These are phyloP conservation scores for Rachycentron canadum DNA, from an alignment of 2,797 vertebrate species.

Conservation along the genomic window DNA sequence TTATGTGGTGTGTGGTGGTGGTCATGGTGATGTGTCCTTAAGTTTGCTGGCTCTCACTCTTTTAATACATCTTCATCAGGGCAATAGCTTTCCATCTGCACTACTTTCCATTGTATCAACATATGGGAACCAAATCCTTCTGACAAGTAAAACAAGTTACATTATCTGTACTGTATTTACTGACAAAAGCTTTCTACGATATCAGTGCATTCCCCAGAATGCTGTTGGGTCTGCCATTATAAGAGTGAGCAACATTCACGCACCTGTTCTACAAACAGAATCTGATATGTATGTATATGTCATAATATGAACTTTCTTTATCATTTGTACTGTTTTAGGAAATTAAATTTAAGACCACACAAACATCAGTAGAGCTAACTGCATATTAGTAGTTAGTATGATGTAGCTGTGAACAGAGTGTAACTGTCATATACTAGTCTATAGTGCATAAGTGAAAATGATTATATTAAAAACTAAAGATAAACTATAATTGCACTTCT, in stretches of 20 bases:
- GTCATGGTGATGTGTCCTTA: slow-evolving; percentile 13
- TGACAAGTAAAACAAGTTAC: not conserved
- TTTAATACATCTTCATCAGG: not conserved
- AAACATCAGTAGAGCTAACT: not conserved
- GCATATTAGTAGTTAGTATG: too few species aligned
- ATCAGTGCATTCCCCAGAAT: not conserved
- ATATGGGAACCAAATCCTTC: not conserved
- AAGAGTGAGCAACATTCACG: not conserved
- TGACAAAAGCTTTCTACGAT: not conserved
- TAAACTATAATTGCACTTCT: not conserved
- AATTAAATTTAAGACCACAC: not conserved
- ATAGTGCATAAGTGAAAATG: not conserved
- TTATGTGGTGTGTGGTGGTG: not conserved
- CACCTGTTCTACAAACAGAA: not conserved
- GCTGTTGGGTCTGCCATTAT: not conserved
- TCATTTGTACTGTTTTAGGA: not conserved
- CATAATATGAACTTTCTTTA: not conserved
- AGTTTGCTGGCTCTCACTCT: not conserved
- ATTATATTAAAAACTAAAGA: not conserved
- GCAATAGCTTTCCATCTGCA: not conserved
- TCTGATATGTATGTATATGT: not conserved
- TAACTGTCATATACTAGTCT: not conserved
- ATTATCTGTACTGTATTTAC: not conserved
- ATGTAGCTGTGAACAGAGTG: too few species aligned
- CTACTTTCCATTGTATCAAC: not conserved